Conservation (phyloP, 1,140 invertebrate genomes). For the Lepidotrigona ventralis region DNA sequence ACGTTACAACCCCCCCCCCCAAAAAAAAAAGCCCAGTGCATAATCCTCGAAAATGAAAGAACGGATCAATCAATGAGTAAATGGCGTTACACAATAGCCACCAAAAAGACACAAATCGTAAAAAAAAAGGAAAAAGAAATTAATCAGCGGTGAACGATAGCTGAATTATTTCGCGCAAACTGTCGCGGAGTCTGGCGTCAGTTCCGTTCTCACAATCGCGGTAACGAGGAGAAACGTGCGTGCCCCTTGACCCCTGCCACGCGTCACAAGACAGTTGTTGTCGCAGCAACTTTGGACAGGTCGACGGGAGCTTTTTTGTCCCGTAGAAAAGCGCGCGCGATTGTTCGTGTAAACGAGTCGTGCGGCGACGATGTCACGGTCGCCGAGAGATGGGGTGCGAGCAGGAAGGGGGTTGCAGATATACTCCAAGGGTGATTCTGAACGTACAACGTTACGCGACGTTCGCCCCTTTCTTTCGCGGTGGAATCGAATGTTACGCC, state of each 20-base stretch:
- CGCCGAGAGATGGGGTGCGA: not conserved
- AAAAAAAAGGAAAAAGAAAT: no score
- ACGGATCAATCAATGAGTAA: no score
- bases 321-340: slow-evolving; percentile 51
- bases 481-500: slow-evolving; percentile 30
- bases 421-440: slow-evolving; percentile 42
- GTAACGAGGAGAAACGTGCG: slow-evolving; percentile 48
- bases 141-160: no score
- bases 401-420: not conserved
- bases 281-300: slow-evolving; percentile 63
- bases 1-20: no score
- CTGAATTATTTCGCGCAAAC: no score
- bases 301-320: slow-evolving; percentile 64
- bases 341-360: slow-evolving; percentile 63
- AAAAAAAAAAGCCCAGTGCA: no score
- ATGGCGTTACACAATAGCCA: no score
- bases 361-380: slow-evolving; percentile 47
- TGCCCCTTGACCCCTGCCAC: slow-evolving; percentile 59
- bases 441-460: slow-evolving; percentile 32
- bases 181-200: not conserved
- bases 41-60: no score
- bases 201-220: slow-evolving; percentile 32
- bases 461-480: not conserved
- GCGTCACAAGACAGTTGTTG: slow-evolving; percentile 61
- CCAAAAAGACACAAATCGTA: no score